Conservation (phyloP, 2,888 invertebrate genomes). For the Tribolium freemani region DNA sequence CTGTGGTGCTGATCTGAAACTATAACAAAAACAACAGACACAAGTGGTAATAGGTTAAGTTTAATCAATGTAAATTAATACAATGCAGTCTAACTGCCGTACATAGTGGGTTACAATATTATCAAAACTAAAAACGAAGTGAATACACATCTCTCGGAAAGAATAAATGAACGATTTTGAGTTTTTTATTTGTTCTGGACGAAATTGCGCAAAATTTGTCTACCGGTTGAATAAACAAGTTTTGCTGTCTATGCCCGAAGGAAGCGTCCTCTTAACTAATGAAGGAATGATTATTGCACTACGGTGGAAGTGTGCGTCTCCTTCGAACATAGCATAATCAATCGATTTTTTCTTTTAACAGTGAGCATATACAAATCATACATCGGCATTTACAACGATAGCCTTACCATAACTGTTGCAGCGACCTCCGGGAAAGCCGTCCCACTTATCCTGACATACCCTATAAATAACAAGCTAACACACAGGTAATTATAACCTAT, state of each 20-base stretch:
- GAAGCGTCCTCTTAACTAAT: slow-evolving; percentile 14
- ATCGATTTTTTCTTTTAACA: slow-evolving; percentile 34
- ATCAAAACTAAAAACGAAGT: slow-evolving; percentile 46
- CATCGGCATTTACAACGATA: slow-evolving; percentile 40
- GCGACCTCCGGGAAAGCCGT: slow-evolving; percentile 48
- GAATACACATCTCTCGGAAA: slow-evolving; percentile 42
- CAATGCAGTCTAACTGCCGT: slow-evolving; percentile 56
- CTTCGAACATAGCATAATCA: slow-evolving; percentile 40
- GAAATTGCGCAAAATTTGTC: slow-evolving; percentile 45
- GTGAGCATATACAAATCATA: slow-evolving; percentile 44
- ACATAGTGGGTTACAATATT: slow-evolving; percentile 53
- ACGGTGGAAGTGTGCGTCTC: slow-evolving; percentile 31
- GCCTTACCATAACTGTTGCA: slow-evolving; percentile 50
- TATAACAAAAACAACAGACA: slow-evolving; percentile 59
- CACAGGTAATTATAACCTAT: slow-evolving; percentile 49
- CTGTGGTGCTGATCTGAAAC: slow-evolving; percentile 52
- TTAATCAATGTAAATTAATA: slow-evolving; percentile 55
- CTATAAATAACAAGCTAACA: slow-evolving; percentile 55
- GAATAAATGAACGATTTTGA: slow-evolving; percentile 22
- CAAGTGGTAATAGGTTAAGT: slow-evolving; percentile 57
- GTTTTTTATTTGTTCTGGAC: slow-evolving; percentile 33
- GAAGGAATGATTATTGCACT: slow-evolving; percentile 33
- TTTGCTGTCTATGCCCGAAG: slow-evolving; percentile 41
- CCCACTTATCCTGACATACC: slow-evolving; percentile 47
- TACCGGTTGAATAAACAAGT: slow-evolving; percentile 42